Evolutionary conservation across 2,113 vertebrate species (phyloP).

Genomic region (Caracal caracal): DNA sequence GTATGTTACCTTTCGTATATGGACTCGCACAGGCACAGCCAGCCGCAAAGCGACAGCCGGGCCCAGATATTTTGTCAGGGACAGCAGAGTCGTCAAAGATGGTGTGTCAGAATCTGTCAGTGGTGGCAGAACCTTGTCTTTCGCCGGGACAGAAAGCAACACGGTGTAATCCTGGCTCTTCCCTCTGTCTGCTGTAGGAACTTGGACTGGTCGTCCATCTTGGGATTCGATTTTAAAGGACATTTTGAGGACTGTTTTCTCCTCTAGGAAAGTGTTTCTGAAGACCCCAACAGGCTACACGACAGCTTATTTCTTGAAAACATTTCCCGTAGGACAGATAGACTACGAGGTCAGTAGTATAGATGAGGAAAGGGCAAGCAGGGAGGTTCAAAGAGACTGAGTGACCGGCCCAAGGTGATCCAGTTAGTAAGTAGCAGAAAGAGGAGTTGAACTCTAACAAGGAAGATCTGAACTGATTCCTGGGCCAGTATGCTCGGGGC

Average conservation of each 20-base stretch:
- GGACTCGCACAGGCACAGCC: not conserved
- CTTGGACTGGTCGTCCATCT: not conserved
- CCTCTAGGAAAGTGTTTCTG: not conserved
- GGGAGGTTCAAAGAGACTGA: not conserved
- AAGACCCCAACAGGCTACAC: not conserved
- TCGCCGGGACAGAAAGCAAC: conserved; percentile 24
- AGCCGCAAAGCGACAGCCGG: not conserved
- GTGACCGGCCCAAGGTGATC: not conserved
- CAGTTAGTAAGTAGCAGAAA: not conserved
- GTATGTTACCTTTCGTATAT: not conserved
- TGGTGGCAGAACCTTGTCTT: not conserved
- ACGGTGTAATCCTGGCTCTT: not conserved
- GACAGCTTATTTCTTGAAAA: conserved; percentile 20
- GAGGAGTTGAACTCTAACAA: not conserved
- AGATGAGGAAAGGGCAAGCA: not conserved
- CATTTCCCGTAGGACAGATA: not conserved
- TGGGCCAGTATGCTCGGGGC: not conserved
- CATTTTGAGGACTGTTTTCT: conserved; percentile 32
- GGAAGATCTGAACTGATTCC: not conserved
- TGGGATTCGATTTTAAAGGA: not conserved
- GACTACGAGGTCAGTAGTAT: not conserved
- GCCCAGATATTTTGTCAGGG: not conserved
- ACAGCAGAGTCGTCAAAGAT: not conserved
- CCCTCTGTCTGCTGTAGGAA: not conserved
- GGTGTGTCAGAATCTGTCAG: not conserved